Evolutionary conservation across 2,113 vertebrate genomes (phyloP).

Genomic region (Tragelaphus buxtoni): DNA sequence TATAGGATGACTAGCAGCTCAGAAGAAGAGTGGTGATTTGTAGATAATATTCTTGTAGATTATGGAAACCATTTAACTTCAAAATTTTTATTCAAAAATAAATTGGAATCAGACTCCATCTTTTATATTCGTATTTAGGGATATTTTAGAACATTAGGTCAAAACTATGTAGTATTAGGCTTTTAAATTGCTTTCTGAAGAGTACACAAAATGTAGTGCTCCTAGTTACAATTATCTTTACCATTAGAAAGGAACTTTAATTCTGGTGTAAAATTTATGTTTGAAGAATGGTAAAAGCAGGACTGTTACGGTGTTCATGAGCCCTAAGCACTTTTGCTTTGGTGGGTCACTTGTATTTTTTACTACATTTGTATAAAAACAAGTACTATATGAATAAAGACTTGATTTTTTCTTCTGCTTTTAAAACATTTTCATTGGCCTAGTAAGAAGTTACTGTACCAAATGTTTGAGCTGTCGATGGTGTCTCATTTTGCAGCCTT

Average conservation of each 20-base stretch:
- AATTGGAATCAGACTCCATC: neutral
- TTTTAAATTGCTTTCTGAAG: conserved; percentile 16
- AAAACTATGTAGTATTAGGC: neutral
- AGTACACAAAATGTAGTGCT: neutral
- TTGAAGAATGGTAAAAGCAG: neutral
- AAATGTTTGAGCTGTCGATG: neutral
- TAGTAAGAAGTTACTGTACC: neutral
- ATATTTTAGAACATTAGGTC: neutral
- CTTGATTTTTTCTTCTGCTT: neutral
- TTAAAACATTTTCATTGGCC: neutral
- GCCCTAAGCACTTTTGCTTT: neutral
- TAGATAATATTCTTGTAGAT: neutral
- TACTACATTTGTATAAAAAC: neutral
- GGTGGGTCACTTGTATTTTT: neutral
- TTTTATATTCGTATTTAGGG: neutral
- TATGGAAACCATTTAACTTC: neutral
- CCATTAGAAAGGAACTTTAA: neutral
- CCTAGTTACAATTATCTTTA: neutral
- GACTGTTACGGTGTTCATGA: neutral
- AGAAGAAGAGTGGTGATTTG: neutral
- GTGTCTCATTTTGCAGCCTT: neutral
- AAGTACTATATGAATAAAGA: neutral
- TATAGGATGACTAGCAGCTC: neutral
- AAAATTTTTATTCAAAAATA: neutral
- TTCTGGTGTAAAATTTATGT: neutral